Base-by-base conservation (phyloP, 2,888 invertebrate genomes). In the Melinaea menophilus region DNA sequence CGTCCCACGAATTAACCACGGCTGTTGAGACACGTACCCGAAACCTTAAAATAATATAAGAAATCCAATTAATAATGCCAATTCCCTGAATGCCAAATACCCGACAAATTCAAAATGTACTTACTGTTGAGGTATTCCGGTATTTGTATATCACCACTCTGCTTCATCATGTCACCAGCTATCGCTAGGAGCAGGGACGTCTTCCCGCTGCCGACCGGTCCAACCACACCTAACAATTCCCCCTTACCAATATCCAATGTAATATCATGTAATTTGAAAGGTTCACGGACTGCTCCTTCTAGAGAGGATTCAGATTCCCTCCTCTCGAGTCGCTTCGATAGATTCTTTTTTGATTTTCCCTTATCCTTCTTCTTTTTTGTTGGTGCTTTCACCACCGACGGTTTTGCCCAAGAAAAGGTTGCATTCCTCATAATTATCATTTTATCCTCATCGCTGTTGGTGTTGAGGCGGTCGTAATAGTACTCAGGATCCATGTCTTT, bases 1-100 rank as follows among this genome's bases (percentile, higher is more conserved):
- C 0, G 97, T 96, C 47, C 96, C 97, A 59, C 97, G 93, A 75
- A 98, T 96, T 57, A 99, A 90, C 99, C 99, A 99, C 0, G 98
- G 93, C 69, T 95, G 95, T 88, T 99, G 99, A 0, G 95, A 93
- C 0, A 97, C 96, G 75, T 95, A 95, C 31, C 96, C 97, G 75
- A 97, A 95, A 67, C 96, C 97, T 92, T 73, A 48, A 79, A 71
- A 64, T 62, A 63, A 63, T 7, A 41, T 9, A 9, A 41, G 9
- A 41, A 5, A 41, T 41, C 2, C 41, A 7, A 9, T 9, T 9
- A 41, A 41, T 7, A 4, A 4, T 7, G 41, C 41, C 7, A 9
- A 41, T 41, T 41, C 9, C 7, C 41, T 9, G 9, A 5, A 41
- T 11, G 5, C 2, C 4, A 7, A 41, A 5, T 95, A 95, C 31